Percentiles rank a stretch among this genome's conserved stretches.
Evolutionary conservation across 1,140 invertebrate genomes (phyloP).

Genomic region (Drosophila albomicans): DNA sequence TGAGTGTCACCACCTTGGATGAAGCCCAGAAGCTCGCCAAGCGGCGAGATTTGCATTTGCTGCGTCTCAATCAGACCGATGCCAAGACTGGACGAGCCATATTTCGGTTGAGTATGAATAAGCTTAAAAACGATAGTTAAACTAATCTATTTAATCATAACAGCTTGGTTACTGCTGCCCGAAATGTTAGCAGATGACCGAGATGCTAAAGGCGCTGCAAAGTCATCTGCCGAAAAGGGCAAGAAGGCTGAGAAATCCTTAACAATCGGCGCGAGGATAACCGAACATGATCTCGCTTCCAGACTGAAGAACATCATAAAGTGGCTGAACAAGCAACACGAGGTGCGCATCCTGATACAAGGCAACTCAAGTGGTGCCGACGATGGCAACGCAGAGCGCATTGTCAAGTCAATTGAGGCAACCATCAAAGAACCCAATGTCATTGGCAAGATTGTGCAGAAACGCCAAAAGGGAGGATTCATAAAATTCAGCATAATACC

Average conservation of each 20-base stretch:
- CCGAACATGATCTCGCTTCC: slow-evolving; percentile 88
- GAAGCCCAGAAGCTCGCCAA: slow-evolving; percentile 88
- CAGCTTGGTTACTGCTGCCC: slow-evolving; percentile 68
- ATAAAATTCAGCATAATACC: slow-evolving; percentile 87
- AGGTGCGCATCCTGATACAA: slow-evolving; percentile 87
- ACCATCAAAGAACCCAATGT: slow-evolving; percentile 86
- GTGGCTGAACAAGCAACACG: slow-evolving; percentile 87
- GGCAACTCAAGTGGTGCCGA: slow-evolving; percentile 81
- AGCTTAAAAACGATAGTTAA: not conserved
- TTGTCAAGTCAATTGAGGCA: slow-evolving; percentile 85
- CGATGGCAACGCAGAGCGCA: slow-evolving; percentile 85
- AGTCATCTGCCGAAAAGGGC: slow-evolving; percentile 37
- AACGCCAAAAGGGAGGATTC: slow-evolving; percentile 86
- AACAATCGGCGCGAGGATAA: slow-evolving; percentile 87
- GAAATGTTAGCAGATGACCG: slow-evolving; percentile 71
- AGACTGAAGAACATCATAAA: slow-evolving; percentile 88
- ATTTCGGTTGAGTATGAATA: slow-evolving; percentile 85
- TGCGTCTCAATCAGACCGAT: slow-evolving; percentile 88
- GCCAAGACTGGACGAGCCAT: slow-evolving; percentile 87
- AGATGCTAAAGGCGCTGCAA: slow-evolving; percentile 15
- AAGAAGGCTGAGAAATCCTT: slow-evolving; percentile 86
- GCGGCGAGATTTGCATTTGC: slow-evolving; percentile 87
- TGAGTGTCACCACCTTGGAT: slow-evolving; percentile 85
- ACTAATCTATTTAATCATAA: not conserved
- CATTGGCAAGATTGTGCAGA: slow-evolving; percentile 86